phyloP scores from a whole-genome alignment of 1,140 invertebrate species.

The Eueides isabella region DNA sequence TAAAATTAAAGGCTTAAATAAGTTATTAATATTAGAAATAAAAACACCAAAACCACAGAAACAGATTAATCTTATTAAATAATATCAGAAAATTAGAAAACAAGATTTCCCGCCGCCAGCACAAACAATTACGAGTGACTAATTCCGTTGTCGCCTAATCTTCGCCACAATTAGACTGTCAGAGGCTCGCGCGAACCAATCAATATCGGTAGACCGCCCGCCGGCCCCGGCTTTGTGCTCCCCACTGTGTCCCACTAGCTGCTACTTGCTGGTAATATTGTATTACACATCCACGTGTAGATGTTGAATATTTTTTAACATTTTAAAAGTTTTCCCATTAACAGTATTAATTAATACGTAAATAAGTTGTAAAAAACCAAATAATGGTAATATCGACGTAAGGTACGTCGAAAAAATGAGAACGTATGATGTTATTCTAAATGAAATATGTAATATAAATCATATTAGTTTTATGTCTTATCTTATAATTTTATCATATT shows the following conservation, averaged over 20 bases:
- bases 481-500: too few species aligned
- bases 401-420: too few species aligned
- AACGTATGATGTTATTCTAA: too few species aligned
- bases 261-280: not conserved
- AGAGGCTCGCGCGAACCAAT: constrained; percentile 42
- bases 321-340: too few species aligned
- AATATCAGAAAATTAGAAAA: constrained; percentile 11
- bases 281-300: not conserved
- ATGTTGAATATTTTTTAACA: too few species aligned
- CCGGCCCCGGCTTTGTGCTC: not conserved
- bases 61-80: constrained; percentile 15
- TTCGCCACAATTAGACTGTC: constrained; percentile 49
- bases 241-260: not conserved
- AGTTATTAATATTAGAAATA: too few species aligned
- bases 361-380: too few species aligned
- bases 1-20: too few species aligned
- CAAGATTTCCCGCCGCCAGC: not conserved
- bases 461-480: too few species aligned
- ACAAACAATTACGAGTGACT: constrained; percentile 28
- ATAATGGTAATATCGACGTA: too few species aligned
- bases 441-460: too few species aligned
- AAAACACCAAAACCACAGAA: not conserved
- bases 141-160: constrained; percentile 35
- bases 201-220: constrained; percentile 43
- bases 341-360: too few species aligned